phyloP scores from a whole-genome alignment of 2,797 vertebrate species.

The Falco naumanni region DNA sequence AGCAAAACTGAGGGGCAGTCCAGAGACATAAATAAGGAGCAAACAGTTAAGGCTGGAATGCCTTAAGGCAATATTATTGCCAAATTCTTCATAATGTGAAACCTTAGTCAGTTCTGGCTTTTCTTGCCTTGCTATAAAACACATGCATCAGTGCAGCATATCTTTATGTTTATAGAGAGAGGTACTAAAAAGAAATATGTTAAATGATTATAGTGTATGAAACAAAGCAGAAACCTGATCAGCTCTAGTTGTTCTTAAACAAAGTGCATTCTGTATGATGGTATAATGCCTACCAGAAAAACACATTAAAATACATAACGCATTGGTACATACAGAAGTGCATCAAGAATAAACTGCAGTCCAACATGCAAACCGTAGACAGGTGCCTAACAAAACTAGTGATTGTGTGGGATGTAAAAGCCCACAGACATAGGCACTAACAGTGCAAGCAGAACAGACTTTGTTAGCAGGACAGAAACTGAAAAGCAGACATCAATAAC shows the following conservation, averaged over 20 bases:
- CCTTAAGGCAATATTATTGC: not conserved
- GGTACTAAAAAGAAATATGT: not conserved
- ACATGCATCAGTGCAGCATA: not conserved
- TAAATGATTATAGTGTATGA: not conserved
- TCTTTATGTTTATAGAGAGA: not conserved
- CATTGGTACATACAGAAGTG: not conserved
- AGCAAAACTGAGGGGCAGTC: not conserved
- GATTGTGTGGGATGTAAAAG: not conserved
- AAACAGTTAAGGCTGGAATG: not conserved
- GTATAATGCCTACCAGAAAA: not conserved
- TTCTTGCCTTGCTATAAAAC: not conserved
- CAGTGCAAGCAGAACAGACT: not conserved
- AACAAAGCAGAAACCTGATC: not conserved
- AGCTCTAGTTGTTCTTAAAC: not conserved
- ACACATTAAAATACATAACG: not conserved
- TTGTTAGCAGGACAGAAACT: not conserved
- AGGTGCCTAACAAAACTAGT: not conserved
- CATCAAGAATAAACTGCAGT: not conserved
- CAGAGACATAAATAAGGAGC: not conserved
- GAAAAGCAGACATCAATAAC: not conserved
- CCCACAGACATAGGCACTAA: not conserved
- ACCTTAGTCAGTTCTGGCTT: not conserved
- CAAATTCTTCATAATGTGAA: constrained; percentile 14
- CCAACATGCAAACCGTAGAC: not conserved
- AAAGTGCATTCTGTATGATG: not conserved